Percentiles rank a stretch among this genome's conserved stretches.
These are phyloP conservation scores for Cervus canadensis DNA, from an alignment of 2,113 vertebrate genomes.

Conservation along the genomic window DNA sequence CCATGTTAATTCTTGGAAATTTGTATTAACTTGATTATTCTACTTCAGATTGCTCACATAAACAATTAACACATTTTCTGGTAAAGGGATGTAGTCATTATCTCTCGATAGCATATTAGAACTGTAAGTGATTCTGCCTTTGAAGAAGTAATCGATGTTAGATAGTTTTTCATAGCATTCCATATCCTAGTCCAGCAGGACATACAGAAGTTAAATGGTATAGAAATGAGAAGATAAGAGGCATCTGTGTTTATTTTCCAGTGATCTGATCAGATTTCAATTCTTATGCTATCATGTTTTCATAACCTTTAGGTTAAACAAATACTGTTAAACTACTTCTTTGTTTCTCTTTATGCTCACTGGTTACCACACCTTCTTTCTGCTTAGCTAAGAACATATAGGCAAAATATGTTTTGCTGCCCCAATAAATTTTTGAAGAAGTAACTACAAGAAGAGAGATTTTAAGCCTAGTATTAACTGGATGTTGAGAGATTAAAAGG, in stretches of 20 bases:
- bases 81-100: background rate
- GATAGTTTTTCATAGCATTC: background rate
- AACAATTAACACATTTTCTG: background rate
- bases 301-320: background rate
- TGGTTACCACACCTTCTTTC: background rate
- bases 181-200: background rate
- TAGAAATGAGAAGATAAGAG: background rate
- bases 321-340: background rate
- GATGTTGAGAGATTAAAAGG: background rate
- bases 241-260: background rate
- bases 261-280: background rate
- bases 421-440: background rate
- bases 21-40: conserved; percentile 10
- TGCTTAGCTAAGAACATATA: background rate
- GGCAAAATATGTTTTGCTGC: background rate
- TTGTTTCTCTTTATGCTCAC: background rate
- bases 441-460: background rate
- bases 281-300: background rate
- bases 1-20: conserved; percentile 11
- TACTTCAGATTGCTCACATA: background rate
- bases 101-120: background rate
- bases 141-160: background rate
- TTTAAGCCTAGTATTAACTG: background rate
- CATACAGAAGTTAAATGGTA: background rate
- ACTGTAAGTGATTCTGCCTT: background rate